Base-by-base conservation (phyloP, 2,888 invertebrate species). In the Nomada ferruginata region DNA sequence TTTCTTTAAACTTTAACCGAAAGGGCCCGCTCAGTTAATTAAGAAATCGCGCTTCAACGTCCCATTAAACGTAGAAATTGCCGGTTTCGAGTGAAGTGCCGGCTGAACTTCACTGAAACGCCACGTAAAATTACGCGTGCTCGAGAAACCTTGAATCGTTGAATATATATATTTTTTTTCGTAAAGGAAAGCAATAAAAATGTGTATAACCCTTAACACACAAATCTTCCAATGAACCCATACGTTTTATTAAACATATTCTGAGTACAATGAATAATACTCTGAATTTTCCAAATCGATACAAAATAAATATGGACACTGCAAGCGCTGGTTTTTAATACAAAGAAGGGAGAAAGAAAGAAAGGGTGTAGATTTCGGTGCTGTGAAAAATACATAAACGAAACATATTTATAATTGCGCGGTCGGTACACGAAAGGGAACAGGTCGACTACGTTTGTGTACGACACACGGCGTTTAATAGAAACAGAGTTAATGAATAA, bases 11-110 rank as follows among this genome's bases (percentile, higher is more conserved):
- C 53, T 55, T 47, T 23, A 60, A 29, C 71, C 36, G 10, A 71
- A 78, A 79, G 78, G 66, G 53, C 68, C 68, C 23, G 55, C 10
- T 29, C 57, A 26, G 57, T 52, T 80, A 80, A 80, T 80, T 80
- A 80, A 80, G 80, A 80, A 73, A 79, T 80, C 80, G 80, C 79
- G 79, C 79, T 73, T 63, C 73, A 72, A 79, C 79, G 73, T 79
- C 73, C 79, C 68, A 80, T 80, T 80, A 80, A 80, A 73, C 73
- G 47, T 57, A 52, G 66, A 80, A 79, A 80, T 80, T 80, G 68
- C 79, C 57, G 52, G 52, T 36, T 64, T 57, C 26, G 66, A 47
- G 57, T 47, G 66, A 80, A 59, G 68, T 55, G 65, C 63, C 61
- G 55, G 75, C 50, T 61, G 75, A 47, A 61, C 53, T 74, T 74